Conservation (phyloP, 2,113 vertebrate species). For the pig (Sus scrofa) region DNA sequence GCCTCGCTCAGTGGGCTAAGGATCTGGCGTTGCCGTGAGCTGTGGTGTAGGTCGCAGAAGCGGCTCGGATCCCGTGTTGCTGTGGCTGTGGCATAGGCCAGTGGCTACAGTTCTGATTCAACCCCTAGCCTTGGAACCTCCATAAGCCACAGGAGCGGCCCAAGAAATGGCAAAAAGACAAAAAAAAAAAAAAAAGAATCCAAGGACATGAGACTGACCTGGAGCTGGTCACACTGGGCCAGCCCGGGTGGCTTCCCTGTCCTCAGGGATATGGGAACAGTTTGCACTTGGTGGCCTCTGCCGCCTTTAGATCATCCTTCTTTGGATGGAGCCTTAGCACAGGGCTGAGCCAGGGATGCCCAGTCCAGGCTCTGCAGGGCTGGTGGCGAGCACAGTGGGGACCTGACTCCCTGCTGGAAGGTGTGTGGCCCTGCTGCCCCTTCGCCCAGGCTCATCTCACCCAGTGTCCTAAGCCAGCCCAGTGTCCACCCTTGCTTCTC, state of each 20-base stretch:
- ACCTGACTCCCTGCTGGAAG: not conserved
- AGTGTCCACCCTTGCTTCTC: too few species aligned
- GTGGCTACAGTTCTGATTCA: too few species aligned
- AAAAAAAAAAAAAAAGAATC: not conserved
- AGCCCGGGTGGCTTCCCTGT: too few species aligned
- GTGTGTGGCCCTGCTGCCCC: not conserved
- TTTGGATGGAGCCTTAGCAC: not conserved
- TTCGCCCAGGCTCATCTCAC: rapidly evolving
- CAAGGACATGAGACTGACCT: not conserved
- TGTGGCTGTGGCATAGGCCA: too few species aligned
- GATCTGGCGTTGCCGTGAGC: too few species aligned
- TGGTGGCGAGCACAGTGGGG: rapidly evolving
- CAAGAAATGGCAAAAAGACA: too few species aligned
- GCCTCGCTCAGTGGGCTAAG: too few species aligned
- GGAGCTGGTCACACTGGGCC: not conserved
- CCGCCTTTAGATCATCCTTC: not conserved
- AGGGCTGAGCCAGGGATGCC: not conserved
- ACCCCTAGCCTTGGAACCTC: too few species aligned
- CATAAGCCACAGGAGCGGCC: too few species aligned
- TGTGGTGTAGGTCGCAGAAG: too few species aligned
- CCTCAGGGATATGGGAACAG: not conserved
- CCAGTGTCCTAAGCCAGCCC: not conserved
- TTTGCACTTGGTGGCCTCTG: not conserved
- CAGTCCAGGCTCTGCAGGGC: rapidly evolving
- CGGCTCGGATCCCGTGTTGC: too few species aligned